Evolutionary conservation across 2,888 invertebrate genomes (phyloP), one percentile per base, ranked within the genome.

Genomic region (Sinohyriopsis cumingii): DNA sequence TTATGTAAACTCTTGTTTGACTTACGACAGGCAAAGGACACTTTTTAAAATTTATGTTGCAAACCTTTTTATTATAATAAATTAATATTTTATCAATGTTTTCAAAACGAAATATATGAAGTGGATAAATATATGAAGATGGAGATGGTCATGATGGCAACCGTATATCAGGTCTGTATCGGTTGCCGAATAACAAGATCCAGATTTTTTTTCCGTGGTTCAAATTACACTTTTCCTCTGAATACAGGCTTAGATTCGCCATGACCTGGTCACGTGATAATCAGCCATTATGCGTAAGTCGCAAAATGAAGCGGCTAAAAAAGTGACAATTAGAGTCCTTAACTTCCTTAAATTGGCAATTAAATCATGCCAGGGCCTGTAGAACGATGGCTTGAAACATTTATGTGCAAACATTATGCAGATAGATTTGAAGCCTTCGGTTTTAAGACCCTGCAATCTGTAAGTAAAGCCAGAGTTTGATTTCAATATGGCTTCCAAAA

Each of bases 341-440:
- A 19, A 45, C 56, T 24, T 55, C 24, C 24, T 24, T 64, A 28
- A 9, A 55, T 12, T n/a, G 25, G 25, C 28, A 15, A 65, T 68
- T 55, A 62, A 59, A 59, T 67, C 69, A 87, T 87, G 87, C 82
- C 84, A 66, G 81, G 84, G 67, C 84, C 82, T 64, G 84, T 87
- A 20, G 86, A 84, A 77, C 80, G 84, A 82, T 87, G 87, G 87
- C 82, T 87, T 62, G 86, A 86, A 73, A 85, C 87, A 60, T 86
- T 87, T 80, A 85, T 87, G 86, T 87, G 87, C 73, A 82, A 83
- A 77, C 85, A 87, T 68, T 87, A 86, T 77, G 84, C 86, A 45
- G 82, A 85, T 68, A 77, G 80, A 59, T 87, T 87, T 76, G 85
- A 86, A 65, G 79, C 81, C 56, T 86, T 78, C 75, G 87, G 87